phyloP scores from a whole-genome alignment of 1,140 invertebrate genomes.

The Heterodera carotae region DNA sequence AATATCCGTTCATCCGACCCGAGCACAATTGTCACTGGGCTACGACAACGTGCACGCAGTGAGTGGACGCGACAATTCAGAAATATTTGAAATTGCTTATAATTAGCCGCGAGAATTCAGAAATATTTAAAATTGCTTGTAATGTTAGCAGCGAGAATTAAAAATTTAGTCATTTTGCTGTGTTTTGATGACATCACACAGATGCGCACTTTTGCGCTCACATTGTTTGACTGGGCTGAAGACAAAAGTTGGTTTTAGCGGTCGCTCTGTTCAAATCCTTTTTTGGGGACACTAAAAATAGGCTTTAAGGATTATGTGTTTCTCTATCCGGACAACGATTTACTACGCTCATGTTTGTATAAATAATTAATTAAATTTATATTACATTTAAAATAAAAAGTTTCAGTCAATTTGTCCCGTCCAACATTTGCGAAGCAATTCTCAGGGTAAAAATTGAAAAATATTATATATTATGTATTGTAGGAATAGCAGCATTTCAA shows the following conservation, averaged over 20 bases:
- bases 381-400: not conserved
- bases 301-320: constrained; percentile 38
- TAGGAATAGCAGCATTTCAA: too few relatives aligned
- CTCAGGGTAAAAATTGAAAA: not conserved
- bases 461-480: too few relatives aligned
- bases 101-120: not conserved
- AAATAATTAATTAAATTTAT: not conserved
- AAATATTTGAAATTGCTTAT: not conserved
- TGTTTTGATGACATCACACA: not conserved
- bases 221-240: constrained; percentile 39
- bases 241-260: constrained; percentile 39
- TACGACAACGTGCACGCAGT: constrained; percentile 35
- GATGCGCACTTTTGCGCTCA: constrained; percentile 40
- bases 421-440: not conserved
- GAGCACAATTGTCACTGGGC: constrained; percentile 10
- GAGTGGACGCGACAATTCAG: not conserved
- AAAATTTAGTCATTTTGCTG: not conserved
- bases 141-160: not conserved
- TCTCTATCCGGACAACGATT: constrained; percentile 32
- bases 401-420: not conserved
- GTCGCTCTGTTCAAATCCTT: too few relatives aligned
- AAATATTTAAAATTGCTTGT: not conserved
- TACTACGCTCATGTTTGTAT: constrained; percentile 28
- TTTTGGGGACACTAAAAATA: not conserved
- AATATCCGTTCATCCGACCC: constrained; percentile 1